phyloP scores from a whole-genome alignment of 2,113 vertebrate genomes.

The Nyctibius bracteatus region DNA sequence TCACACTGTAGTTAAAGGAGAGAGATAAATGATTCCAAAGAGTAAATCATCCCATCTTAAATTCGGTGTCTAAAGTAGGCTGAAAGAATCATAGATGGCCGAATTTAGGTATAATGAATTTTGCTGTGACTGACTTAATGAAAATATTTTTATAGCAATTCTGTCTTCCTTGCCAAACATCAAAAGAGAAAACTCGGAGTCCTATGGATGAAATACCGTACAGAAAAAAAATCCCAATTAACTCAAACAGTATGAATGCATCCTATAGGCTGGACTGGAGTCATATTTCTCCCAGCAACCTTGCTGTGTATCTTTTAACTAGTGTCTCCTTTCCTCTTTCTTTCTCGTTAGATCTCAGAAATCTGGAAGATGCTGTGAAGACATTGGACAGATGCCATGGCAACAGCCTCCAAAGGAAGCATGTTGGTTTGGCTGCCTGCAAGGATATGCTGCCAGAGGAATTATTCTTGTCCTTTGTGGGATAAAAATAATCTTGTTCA shows the following conservation, averaged over 20 bases:
- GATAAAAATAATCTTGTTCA: neutral
- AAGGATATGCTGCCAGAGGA: neutral
- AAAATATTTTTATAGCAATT: neutral
- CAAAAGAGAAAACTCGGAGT: neutral
- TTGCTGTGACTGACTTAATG: neutral
- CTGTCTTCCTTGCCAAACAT: neutral
- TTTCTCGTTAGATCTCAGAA: neutral
- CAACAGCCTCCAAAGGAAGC: neutral
- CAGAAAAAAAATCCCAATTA: neutral
- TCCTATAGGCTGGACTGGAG: neutral
- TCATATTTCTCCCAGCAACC: neutral
- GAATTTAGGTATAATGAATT: neutral
- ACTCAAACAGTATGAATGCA: neutral
- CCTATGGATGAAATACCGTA: neutral
- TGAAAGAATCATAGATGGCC: neutral
- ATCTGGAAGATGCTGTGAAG: neutral
- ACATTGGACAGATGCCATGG: conserved; percentile 7
- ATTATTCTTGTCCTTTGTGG: conserved; percentile 1
- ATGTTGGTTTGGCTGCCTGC: neutral
- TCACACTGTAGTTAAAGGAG: neutral
- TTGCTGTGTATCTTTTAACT: neutral
- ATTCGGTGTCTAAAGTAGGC: neutral
- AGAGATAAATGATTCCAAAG: neutral
- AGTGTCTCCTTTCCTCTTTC: neutral
- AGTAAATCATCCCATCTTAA: neutral